Conservation (phyloP, 1,140 invertebrate genomes). For the roundworm (Caenorhabditis elegans) region DNA sequence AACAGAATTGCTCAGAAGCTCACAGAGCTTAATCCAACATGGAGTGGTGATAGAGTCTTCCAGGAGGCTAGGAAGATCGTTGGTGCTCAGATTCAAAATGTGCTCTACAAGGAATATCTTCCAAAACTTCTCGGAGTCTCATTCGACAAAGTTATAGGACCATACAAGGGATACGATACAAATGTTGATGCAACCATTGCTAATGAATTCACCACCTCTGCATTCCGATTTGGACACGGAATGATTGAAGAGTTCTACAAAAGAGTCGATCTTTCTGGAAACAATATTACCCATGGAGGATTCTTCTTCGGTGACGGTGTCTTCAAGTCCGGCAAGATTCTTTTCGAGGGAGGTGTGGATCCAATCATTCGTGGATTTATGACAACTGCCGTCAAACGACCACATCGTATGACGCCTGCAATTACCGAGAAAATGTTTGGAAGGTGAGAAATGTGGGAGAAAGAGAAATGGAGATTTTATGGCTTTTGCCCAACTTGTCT, state of each 20-base stretch:
- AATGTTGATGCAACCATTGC: constrained; percentile 71
- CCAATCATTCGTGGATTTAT: constrained; percentile 80
- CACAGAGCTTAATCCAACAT: constrained; percentile 51
- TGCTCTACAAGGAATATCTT: constrained; percentile 59
- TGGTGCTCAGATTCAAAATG: constrained; percentile 67
- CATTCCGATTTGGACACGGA: constrained; percentile 73
- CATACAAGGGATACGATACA: constrained; percentile 71
- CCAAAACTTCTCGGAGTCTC: constrained; percentile 60
- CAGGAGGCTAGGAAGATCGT: constrained; percentile 71
- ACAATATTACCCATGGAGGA: constrained; percentile 55
- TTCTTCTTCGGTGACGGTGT: constrained; percentile 64
- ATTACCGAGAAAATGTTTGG: constrained; percentile 66
- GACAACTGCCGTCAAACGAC: constrained; percentile 81
- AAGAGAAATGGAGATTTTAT: too few species aligned
- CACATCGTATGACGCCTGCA: constrained; percentile 65
- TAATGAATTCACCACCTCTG: constrained; percentile 74
- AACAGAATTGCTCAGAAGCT: constrained; percentile 58
- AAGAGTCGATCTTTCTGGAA: constrained; percentile 44
- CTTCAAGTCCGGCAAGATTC: constrained; percentile 65
- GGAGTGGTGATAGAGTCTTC: constrained; percentile 55
- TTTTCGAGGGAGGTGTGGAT: constrained; percentile 66
- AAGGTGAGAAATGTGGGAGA: constrained; percentile 46
- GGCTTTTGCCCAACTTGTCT: too few species aligned
- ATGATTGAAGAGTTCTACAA: constrained; percentile 67
- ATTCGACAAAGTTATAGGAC: constrained; percentile 66